Percentiles rank a stretch among this genome's conserved stretches.
Conservation (phyloP, 2,113 vertebrate species). For the Semicossyphus pulcher region DNA sequence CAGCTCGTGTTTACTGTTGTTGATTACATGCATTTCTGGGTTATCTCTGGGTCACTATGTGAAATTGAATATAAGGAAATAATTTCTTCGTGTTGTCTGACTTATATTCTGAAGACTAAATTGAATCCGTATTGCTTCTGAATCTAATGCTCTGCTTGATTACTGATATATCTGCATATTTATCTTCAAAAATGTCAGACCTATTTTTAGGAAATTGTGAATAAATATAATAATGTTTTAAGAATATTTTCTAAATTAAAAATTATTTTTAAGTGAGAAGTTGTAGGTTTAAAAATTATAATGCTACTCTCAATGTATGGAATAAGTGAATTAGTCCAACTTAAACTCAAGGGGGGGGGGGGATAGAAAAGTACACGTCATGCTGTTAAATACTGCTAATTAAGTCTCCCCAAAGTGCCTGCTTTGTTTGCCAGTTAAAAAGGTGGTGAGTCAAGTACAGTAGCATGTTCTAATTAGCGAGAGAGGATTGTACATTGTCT, state of each 20-base stretch:
- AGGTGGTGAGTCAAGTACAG: conserved; percentile 1
- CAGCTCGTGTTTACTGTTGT: neutral
- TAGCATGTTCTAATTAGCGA: conserved; percentile 15
- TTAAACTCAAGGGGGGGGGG: no score
- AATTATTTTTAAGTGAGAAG: no score
- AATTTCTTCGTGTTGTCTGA: no score
- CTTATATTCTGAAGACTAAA: no score
- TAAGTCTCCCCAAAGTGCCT: neutral
- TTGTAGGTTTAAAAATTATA: no score
- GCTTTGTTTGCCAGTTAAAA: neutral
- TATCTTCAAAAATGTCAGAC: no score
- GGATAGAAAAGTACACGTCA: conserved; percentile 2
- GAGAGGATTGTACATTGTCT: neutral
- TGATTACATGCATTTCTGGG: neutral
- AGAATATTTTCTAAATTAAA: no score
- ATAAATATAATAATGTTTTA: no score
- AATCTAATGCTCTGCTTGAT: no score
- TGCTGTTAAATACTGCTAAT: neutral
- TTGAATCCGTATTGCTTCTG: no score
- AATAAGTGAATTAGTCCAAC: neutral
- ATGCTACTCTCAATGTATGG: neutral
- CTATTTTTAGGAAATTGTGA: no score
- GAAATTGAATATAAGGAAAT: neutral
- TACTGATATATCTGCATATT: no score
- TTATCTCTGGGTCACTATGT: neutral